Percentiles rank a stretch among this genome's conserved stretches.
Evolutionary conservation across 2,888 invertebrate species (phyloP).

Genomic region (Prosopocoilus inquinatus): DNA sequence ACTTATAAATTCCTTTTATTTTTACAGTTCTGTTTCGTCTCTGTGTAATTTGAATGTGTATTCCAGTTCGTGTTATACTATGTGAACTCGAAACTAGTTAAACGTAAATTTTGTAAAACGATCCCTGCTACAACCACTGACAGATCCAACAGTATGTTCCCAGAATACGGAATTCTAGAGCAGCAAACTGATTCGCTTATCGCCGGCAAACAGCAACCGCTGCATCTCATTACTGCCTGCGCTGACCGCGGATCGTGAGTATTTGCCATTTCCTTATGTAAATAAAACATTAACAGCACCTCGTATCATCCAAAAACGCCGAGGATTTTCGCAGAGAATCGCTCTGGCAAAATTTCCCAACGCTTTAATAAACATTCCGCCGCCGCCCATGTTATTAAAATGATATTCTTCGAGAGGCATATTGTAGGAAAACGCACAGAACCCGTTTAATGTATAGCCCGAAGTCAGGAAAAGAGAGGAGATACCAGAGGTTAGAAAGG

Average conservation of each 20-base stretch:
- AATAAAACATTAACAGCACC: background rate
- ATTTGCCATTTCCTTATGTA: background rate
- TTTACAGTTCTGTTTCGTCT: too few species aligned
- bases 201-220: slow-evolving; percentile 2
- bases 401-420: too few species aligned
- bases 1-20: too few species aligned
- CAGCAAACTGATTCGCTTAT: slow-evolving; percentile 4
- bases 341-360: too few species aligned
- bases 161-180: background rate
- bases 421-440: background rate
- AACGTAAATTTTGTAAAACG: too few species aligned
- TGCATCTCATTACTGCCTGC: background rate
- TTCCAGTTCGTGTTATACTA: too few species aligned
- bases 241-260: background rate
- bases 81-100: too few species aligned
- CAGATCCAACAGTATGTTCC: background rate
- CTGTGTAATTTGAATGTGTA: too few species aligned
- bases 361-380: too few species aligned
- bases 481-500: background rate
- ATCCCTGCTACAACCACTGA: too few species aligned
- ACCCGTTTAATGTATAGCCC: slow-evolving; percentile 1
- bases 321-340: background rate
- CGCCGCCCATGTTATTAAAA: too few species aligned
- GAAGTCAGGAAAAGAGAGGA: background rate
- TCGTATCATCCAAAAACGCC: background rate